Percentiles rank a stretch among this genome's conserved stretches.
Evolutionary conservation across 2,888 invertebrate genomes (phyloP).

Genomic region (Idaea straminata): DNA sequence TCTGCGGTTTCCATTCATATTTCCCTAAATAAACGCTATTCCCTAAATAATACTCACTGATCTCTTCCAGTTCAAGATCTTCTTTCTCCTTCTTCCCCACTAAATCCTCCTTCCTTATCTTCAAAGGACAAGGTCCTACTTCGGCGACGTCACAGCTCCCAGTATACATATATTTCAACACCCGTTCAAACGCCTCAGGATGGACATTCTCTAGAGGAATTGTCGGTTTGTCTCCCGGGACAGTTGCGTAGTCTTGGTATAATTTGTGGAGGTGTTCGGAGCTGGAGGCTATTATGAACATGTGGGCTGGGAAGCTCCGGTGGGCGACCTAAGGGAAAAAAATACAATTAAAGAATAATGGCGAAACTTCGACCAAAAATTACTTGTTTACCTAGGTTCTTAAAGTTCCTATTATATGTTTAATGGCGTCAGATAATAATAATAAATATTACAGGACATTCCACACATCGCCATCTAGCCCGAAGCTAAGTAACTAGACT

Average conservation of each 20-base stretch:
- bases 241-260: conserved; percentile 57
- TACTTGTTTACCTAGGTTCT: too few relatives aligned
- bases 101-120: conserved; percentile 67
- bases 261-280: conserved; percentile 82
- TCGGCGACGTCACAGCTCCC: conserved; percentile 82
- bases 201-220: conserved; percentile 77
- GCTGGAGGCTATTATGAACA: conserved; percentile 84
- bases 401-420: too few relatives aligned
- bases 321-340: conserved; percentile 72
- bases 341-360: background rate
- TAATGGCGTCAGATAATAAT: too few relatives aligned
- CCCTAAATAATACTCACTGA: conserved; percentile 45
- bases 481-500: too few relatives aligned
- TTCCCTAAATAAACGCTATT: too few relatives aligned
- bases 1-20: too few relatives aligned
- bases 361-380: too few relatives aligned
- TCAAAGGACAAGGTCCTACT: conserved; percentile 71
- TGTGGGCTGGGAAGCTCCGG: conserved; percentile 84
- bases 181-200: conserved; percentile 84
- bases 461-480: too few relatives aligned
- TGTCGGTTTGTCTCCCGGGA: conserved; percentile 51
- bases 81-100: conserved; percentile 49
- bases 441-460: too few relatives aligned
- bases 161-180: conserved; percentile 85
- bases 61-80: conserved; percentile 46